Evolutionary conservation across 2,113 vertebrate species (phyloP), one percentile per base, ranked within the genome.

Genomic region (Ovibos moschatus): DNA sequence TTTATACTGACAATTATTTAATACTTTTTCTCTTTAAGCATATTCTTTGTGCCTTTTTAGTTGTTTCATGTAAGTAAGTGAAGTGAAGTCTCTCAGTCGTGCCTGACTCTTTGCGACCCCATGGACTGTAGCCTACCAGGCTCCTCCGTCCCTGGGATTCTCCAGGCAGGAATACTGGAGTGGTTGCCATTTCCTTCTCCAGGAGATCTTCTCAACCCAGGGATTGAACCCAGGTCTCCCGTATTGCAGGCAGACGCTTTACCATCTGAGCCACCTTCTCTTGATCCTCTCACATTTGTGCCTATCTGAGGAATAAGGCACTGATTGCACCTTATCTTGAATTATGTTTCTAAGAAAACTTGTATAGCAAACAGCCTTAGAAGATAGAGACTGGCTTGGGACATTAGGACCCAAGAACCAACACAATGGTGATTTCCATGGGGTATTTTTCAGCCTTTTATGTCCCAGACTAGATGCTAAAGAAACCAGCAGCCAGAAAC

Each of bases 231-330:
- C 25, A 58, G 57, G 57, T 28, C 57, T 58, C 25, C 57, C 25
- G 0, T 28, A 5, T 13, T 5, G 11, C 57, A 58, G 25, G 57
- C 57, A 58, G 57, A 58, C 2, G 0, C 11, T 58, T 58, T 13
- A 28, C 25, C 57, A 28, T 58, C 57, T 58, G 57, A 58, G 25
- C 57, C 25, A 58, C 57, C 10, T 58, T 60, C 27, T 85, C 36
- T 30, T 85, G 36, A 28, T 58, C 57, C 36, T 57, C 50, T 76
- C 51, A 76, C 36, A 45, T 76, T 6, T 76, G 7, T 57, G 27
- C 67, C 76, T 43, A 23, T 57, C 51, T 43, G 17, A 2, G 53
- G 71, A 76, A 28, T 19, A 43, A 89, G n/a, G 67, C 67, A 89
- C 27, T 76, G 17, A 87, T 47, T 67, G 30, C 21, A 62, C 5